These are phyloP conservation scores for Bombyx huttoni DNA, from an alignment of 2,888 invertebrate genomes.

Conservation along the genomic window DNA sequence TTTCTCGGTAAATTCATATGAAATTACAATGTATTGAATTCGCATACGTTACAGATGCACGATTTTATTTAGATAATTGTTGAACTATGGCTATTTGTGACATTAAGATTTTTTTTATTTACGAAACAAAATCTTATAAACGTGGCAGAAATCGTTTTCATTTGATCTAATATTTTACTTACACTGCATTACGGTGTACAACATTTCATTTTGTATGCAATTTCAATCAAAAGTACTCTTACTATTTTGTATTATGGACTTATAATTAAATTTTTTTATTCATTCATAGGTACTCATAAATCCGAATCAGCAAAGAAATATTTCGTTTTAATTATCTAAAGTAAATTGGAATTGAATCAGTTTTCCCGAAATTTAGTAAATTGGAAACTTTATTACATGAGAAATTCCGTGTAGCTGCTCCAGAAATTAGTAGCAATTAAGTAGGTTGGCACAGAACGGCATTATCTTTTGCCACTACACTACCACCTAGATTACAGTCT, in stretches of 20 bases:
- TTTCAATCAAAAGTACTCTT: too few relatives aligned
- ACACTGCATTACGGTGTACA: too few relatives aligned
- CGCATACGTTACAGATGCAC: slow-evolving; percentile 28
- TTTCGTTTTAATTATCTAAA: too few relatives aligned
- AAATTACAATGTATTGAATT: slow-evolving; percentile 45
- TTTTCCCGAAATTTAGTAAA: background rate
- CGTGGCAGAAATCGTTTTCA: too few relatives aligned
- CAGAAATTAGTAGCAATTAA: slow-evolving; percentile 67
- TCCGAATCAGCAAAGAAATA: too few relatives aligned
- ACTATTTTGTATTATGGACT: too few relatives aligned
- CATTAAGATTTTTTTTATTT: too few relatives aligned
- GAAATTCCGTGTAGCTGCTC: slow-evolving; percentile 53
- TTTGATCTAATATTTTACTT: too few relatives aligned
- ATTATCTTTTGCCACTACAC: slow-evolving; percentile 29
- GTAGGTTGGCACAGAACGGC: slow-evolving; percentile 38
- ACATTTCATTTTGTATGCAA: too few relatives aligned
- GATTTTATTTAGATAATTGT: slow-evolving; percentile 39
- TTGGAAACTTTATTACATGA: slow-evolving; percentile 53
- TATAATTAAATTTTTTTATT: too few relatives aligned
- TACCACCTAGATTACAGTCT: slow-evolving; percentile 54
- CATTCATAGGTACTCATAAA: too few relatives aligned
- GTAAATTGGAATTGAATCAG: background rate
- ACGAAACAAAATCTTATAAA: too few relatives aligned
- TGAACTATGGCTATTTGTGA: background rate
- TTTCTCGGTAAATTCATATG: slow-evolving; percentile 35